phyloP scores from a whole-genome alignment of 2,113 vertebrate species.

The Nipponia nippon region DNA sequence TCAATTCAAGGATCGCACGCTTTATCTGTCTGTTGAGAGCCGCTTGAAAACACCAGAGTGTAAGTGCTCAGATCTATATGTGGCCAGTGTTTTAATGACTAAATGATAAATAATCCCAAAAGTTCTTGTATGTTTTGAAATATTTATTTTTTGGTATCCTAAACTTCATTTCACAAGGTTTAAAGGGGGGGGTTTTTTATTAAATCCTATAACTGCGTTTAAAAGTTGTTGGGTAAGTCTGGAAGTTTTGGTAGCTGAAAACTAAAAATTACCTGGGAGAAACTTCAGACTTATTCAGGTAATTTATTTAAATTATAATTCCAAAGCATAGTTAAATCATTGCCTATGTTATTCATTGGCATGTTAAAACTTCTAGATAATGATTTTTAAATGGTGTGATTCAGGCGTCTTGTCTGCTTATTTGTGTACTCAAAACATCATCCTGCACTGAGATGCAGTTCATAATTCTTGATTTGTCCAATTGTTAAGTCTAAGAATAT shows the following conservation, averaged over 20 bases:
- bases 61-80: neutral
- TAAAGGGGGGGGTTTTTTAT: neutral
- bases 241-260: neutral
- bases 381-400: neutral
- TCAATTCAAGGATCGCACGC: fast-evolving
- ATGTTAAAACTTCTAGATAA: neutral
- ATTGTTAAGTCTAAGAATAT: neutral
- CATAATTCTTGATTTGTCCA: neutral
- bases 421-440: neutral
- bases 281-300: neutral
- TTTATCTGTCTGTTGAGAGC: neutral
- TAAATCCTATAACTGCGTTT: neutral
- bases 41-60: neutral
- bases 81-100: neutral
- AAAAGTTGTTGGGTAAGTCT: neutral
- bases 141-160: neutral
- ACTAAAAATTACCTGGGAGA: neutral
- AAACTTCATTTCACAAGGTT: neutral
- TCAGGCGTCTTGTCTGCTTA: neutral
- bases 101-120: neutral
- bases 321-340: neutral
- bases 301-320: neutral
- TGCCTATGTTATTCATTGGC: neutral
- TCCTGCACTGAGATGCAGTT: neutral
- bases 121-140: neutral